Conservation (phyloP, 2,113 vertebrate species). For the Columbina picui region DNA sequence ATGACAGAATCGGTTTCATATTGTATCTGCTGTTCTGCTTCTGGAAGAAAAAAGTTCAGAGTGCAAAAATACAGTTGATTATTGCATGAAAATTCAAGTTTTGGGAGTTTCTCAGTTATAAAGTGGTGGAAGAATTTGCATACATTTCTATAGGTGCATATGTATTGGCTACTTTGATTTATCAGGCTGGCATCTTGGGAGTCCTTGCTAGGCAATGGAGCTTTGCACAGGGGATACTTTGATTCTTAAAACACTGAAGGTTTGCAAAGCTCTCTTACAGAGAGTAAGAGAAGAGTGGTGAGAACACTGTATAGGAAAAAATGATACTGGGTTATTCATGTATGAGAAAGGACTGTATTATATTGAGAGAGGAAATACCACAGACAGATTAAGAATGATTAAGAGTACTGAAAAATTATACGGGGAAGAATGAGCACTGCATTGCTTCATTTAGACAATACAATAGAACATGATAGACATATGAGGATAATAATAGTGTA, state of each 20-base stretch:
- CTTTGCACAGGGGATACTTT: background rate
- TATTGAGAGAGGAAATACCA: background rate
- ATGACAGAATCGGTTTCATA: background rate
- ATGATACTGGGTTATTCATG: background rate
- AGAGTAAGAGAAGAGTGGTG: background rate
- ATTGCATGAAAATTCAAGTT: background rate
- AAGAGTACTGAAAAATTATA: background rate
- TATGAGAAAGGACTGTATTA: background rate
- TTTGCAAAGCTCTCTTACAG: background rate
- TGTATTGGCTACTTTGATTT: background rate
- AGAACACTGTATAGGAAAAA: background rate
- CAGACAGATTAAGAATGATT: background rate
- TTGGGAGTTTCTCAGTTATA: background rate
- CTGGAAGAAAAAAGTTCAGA: background rate
- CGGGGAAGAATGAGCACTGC: background rate
- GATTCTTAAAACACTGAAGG: background rate
- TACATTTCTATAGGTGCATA: background rate
- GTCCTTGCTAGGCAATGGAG: background rate
- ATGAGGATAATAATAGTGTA: background rate
- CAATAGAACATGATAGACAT: background rate
- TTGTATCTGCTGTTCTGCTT: background rate
- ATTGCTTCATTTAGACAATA: background rate
- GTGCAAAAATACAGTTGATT: background rate
- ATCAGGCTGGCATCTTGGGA: background rate
- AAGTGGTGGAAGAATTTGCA: background rate